phyloP scores from a whole-genome alignment of 2,797 vertebrate genomes.

The Vireo griseus region DNA sequence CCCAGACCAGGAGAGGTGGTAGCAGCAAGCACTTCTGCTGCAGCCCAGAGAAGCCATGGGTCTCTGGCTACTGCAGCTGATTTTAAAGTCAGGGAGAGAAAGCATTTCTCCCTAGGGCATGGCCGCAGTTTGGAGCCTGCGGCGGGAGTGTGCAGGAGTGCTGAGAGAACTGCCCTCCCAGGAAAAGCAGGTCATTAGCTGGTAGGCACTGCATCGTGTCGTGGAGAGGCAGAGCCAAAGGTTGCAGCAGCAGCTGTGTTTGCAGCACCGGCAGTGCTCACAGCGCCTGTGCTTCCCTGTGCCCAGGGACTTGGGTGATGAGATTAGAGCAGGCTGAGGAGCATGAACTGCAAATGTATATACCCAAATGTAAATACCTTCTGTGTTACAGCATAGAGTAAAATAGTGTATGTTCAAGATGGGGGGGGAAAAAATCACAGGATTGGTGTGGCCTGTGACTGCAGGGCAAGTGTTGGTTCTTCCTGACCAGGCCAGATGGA shows the following conservation, averaged over 20 bases:
- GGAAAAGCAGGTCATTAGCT: neutral
- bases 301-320: conserved; percentile 7
- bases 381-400: neutral
- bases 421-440: neutral
- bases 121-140: neutral
- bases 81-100: neutral
- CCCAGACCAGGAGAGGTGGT: neutral
- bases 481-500: neutral
- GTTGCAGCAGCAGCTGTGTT: conserved; percentile 5
- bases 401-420: neutral
- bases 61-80: neutral
- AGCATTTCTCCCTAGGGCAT: neutral
- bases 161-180: neutral
- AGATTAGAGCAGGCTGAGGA: neutral
- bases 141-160: neutral
- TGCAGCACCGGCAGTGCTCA: neutral
- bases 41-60: neutral
- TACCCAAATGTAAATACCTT: neutral
- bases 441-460: neutral
- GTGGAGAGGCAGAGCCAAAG: neutral
- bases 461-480: neutral
- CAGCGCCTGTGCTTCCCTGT: neutral
- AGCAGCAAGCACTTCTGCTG: neutral
- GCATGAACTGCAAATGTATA: neutral
- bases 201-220: neutral